These are phyloP conservation scores for Drosophila anomelani DNA, from an alignment of 2,888 invertebrate species.

Conservation along the genomic window DNA sequence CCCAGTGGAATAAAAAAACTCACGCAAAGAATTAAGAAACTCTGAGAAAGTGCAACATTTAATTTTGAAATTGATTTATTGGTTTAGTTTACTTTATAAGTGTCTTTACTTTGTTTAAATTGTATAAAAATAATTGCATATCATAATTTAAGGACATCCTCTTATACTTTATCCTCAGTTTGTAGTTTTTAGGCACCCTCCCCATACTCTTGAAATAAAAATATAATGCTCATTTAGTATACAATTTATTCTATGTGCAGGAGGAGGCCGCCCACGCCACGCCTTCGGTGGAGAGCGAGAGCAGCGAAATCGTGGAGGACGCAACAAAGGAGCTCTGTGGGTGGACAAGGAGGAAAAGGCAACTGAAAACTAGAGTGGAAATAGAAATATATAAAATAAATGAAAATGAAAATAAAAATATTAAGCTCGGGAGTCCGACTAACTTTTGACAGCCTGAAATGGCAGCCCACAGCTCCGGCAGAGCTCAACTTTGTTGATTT, in stretches of 20 bases:
- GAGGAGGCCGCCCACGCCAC: slow-evolving; percentile 56
- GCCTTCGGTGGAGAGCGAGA: slow-evolving; percentile 45
- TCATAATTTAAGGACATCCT: too few species aligned
- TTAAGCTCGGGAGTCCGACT: slow-evolving; percentile 52
- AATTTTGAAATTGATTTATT: background rate
- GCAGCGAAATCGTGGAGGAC: slow-evolving; percentile 6
- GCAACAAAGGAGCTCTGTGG: background rate
- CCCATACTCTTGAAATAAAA: background rate
- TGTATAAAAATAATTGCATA: background rate
- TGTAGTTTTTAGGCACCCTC: background rate
- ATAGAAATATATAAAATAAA: slow-evolving; percentile 13
- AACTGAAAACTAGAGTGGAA: slow-evolving; percentile 22
- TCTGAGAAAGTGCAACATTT: background rate
- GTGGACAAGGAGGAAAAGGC: background rate
- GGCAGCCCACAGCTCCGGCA: slow-evolving; percentile 11
- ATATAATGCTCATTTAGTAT: background rate
- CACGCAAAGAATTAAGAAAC: too few species aligned
- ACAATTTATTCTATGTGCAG: slow-evolving; percentile 11
- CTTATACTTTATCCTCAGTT: background rate
- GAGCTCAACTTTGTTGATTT: slow-evolving; percentile 29
- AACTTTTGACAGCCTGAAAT: slow-evolving; percentile 69
- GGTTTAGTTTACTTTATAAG: background rate
- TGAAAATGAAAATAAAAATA: slow-evolving; percentile 29
- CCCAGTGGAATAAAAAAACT: too few species aligned
- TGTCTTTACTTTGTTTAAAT: background rate